Percentiles rank a stretch among this genome's conserved stretches.
Evolutionary conservation across 2,113 vertebrate genomes (phyloP).

Genomic region (Melanostigma gelatinosum): DNA sequence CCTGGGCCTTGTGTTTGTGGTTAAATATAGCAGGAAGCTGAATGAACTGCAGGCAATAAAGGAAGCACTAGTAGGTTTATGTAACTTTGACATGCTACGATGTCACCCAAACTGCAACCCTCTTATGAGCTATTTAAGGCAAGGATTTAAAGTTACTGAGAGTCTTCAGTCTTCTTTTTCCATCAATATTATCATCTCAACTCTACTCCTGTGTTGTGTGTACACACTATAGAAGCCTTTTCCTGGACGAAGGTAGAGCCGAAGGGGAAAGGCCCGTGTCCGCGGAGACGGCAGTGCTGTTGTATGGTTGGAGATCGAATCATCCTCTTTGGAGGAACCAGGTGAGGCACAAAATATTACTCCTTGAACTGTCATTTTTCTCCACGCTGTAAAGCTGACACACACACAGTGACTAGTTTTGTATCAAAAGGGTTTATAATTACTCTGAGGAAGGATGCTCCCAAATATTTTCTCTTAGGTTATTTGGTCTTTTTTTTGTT

Average conservation of each 20-base stretch:
- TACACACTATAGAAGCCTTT: slow-evolving; percentile 77
- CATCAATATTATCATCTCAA: neutral
- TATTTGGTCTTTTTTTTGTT: neutral
- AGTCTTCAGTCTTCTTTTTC: neutral
- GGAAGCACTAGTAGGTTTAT: slow-evolving; percentile 24
- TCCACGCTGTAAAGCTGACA: neutral
- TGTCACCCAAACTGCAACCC: neutral
- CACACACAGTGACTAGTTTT: no score
- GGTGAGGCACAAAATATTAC: slow-evolving; percentile 79
- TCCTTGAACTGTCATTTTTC: neutral
- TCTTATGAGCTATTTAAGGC: slow-evolving; percentile 12
- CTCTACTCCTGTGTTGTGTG: slow-evolving; percentile 9
- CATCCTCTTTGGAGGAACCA: slow-evolving; percentile 97
- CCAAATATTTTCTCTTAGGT: neutral
- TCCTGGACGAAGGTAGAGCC: slow-evolving; percentile 95
- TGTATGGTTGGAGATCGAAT: slow-evolving; percentile 98
- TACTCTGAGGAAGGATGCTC: no score
- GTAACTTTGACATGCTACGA: neutral
- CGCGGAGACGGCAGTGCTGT: slow-evolving; percentile 95
- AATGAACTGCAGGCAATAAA: slow-evolving; percentile 23
- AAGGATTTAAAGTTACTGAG: neutral
- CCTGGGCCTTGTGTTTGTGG: slow-evolving; percentile 13
- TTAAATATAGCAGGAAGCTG: slow-evolving; percentile 28
- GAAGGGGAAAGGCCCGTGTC: slow-evolving; percentile 95
- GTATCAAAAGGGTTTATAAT: neutral